Evolutionary conservation across 2,888 invertebrate species (phyloP), one percentile per base, ranked within the genome.

Genomic region (Calameuta pallipes): DNA sequence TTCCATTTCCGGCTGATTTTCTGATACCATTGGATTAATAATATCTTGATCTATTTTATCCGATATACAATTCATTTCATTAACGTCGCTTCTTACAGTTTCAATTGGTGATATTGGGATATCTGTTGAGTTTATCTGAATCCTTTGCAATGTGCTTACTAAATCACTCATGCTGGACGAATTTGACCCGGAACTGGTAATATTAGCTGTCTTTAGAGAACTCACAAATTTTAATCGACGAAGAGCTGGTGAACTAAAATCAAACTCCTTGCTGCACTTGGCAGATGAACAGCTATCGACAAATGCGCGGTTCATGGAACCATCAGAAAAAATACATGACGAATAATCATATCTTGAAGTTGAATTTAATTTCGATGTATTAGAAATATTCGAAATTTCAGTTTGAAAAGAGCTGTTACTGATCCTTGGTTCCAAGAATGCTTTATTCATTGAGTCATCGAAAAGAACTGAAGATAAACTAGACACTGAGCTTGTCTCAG

Each of bases 251-350:
- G 71, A 71, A 30, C 71, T 71, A 31, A 34, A 33, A 71, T 71
- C 71, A 71, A 71, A 71, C 71, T 3, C 6, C 56, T 68, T 75
- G 35, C 76, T 76, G 0, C 37, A 76, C 34, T 75, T 79, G 31
- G 41, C 79, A 1, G 79, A 79, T 1, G 80, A 83, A 31, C 69
- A 80, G 70, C 80, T 86, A 76, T 82, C 81, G 70, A 89, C 76
- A 74, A 90, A 90, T 41, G 83, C 85, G n/a, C 83, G 79, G 81
- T 90, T 90, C 12, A 82, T 80, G 4, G 87, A 83, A n/a, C 82
- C 83, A 79, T 84, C 80, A 35, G 87, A 86, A 71, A 80, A 78
- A 2, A 77, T 77, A 0, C 85, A 85, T 0, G 80, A 81, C 1
- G 79, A 80, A 13, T 81, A 83, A 80, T 75, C 80, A 70, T 78